Conservation (phyloP, 2,113 vertebrate genomes). For the Syngnathus typhle region DNA sequence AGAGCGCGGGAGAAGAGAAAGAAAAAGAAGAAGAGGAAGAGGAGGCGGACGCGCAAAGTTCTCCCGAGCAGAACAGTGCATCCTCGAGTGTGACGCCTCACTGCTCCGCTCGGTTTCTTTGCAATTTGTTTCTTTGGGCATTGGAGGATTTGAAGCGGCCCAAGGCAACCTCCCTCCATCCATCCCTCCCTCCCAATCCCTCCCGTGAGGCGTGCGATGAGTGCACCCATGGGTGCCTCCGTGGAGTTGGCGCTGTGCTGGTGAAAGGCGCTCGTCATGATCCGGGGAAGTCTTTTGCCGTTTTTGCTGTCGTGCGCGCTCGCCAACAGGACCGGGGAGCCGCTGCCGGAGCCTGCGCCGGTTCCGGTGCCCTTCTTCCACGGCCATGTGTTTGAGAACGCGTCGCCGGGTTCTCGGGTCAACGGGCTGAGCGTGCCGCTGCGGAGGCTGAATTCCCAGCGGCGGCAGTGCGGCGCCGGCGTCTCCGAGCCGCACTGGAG, state of each 20-base stretch:
- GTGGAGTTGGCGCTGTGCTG: slow-evolving; percentile 39
- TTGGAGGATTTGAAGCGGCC: slow-evolving; percentile 31
- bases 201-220: not conserved
- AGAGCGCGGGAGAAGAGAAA: slow-evolving; percentile 41
- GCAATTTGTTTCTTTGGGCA: not conserved
- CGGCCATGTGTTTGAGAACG: slow-evolving; percentile 82
- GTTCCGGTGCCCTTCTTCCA: slow-evolving; percentile 72
- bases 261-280: slow-evolving; percentile 56
- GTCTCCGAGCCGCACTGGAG: slow-evolving; percentile 63
- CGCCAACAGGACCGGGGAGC: slow-evolving; percentile 61
- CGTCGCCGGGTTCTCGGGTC: slow-evolving; percentile 76
- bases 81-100: not conserved
- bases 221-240: slow-evolving; percentile 27
- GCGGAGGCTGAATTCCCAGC: slow-evolving; percentile 69
- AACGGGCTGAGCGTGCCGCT: slow-evolving; percentile 78
- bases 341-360: slow-evolving; percentile 59
- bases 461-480: slow-evolving; percentile 60
- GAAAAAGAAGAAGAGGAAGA: slow-evolving; percentile 30
- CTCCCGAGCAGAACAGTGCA: slow-evolving; percentile 5
- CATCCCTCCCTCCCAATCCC: not conserved
- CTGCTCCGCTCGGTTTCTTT: not conserved
- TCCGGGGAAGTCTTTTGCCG: slow-evolving; percentile 62
- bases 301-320: slow-evolving; percentile 55
- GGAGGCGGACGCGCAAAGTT: slow-evolving; percentile 51
- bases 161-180: not conserved